Conservation (phyloP, 2,113 vertebrate species). For the Abramis brama region DNA sequence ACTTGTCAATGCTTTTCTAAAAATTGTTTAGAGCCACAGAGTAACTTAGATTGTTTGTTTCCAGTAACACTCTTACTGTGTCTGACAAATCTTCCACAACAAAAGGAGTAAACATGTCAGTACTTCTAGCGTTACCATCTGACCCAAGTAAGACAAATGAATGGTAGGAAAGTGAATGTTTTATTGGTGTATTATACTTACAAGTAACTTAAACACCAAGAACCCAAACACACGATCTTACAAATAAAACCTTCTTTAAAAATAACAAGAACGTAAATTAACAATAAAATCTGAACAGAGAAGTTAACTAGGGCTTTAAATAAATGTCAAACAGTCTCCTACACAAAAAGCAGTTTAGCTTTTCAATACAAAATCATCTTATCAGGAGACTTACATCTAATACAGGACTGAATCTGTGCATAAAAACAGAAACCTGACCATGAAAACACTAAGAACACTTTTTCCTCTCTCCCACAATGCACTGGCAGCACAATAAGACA, state of each 20-base stretch:
- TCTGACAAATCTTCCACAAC: no score
- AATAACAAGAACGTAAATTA: conserved; percentile 23
- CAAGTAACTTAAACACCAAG: conserved; percentile 32
- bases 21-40: no score
- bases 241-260: conserved; percentile 34
- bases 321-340: not conserved
- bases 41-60: no score
- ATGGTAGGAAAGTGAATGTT: not conserved
- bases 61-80: no score
- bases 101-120: no score
- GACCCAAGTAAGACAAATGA: no score
- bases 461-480: not conserved
- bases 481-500: not conserved
- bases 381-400: not conserved
- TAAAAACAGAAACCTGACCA: not conserved
- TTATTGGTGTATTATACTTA: conserved; percentile 49
- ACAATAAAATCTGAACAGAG: conserved; percentile 26
- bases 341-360: not conserved
- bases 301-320: not conserved
- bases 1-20: no score
- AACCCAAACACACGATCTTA: not conserved
- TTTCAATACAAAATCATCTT: not conserved
- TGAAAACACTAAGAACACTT: not conserved
- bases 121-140: no score
- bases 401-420: not conserved